These are phyloP conservation scores for Trachemys scripta DNA, from an alignment of 2,113 vertebrate genomes.

Conservation along the genomic window DNA sequence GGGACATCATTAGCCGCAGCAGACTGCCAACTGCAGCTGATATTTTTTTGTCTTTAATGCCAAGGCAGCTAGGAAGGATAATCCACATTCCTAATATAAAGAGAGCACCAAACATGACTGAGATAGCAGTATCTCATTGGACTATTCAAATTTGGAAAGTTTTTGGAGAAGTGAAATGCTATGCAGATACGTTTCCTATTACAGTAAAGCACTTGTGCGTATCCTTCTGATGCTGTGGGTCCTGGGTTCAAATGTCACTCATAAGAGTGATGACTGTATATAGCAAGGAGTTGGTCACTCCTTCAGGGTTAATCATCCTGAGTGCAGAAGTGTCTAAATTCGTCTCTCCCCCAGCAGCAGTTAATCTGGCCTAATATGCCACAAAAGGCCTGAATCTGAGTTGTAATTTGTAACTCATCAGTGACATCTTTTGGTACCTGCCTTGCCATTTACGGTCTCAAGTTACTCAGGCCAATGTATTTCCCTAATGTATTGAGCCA, in stretches of 20 bases:
- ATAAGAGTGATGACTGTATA: not conserved
- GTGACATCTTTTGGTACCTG: fast-evolving
- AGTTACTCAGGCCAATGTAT: not conserved
- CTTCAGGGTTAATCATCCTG: not conserved
- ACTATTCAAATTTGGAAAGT: not conserved
- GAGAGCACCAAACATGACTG: not conserved
- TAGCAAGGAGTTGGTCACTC: not conserved
- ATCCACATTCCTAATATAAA: not conserved
- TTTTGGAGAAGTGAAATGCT: not conserved
- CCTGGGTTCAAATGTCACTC: not conserved
- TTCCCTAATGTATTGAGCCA: not conserved
- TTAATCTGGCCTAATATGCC: not conserved
- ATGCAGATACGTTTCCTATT: not conserved
- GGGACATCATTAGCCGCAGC: not conserved
- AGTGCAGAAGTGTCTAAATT: not conserved
- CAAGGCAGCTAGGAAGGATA: not conserved
- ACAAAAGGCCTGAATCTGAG: not conserved
- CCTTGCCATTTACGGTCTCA: not conserved
- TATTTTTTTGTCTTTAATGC: not conserved
- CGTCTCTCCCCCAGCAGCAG: not conserved
- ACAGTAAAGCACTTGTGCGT: not conserved
- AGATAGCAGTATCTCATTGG: not conserved
- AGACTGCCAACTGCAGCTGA: not conserved
- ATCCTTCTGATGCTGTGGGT: not conserved
- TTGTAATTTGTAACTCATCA: fast-evolving